phyloP scores from a whole-genome alignment of 1,140 invertebrate genomes.

The Parapsyche elsis region DNA sequence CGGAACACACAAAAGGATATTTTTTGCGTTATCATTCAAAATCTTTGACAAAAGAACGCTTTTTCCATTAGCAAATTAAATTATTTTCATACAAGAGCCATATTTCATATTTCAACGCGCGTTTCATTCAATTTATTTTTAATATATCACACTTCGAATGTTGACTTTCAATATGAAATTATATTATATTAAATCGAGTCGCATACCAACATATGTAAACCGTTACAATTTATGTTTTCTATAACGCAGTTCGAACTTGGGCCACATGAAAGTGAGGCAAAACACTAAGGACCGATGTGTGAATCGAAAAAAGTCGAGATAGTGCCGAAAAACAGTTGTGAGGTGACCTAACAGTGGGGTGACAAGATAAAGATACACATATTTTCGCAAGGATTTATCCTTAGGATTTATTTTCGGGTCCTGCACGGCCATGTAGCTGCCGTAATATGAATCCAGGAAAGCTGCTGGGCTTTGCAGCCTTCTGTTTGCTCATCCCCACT shows the following conservation, averaged over 20 bases:
- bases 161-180: no score
- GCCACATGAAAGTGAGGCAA: neutral
- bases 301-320: neutral
- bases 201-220: no score
- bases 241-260: neutral
- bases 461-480: conserved; percentile 44
- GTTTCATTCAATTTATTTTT: neutral
- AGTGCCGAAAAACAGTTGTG: conserved; percentile 27
- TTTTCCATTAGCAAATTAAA: conserved; percentile 31
- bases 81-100: conserved; percentile 12
- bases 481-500: conserved; percentile 37
- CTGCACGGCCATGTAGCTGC: conserved; percentile 40
- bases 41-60: conserved; percentile 10
- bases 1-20: neutral
- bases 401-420: conserved; percentile 36
- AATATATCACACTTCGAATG: no score
- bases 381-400: conserved; percentile 21
- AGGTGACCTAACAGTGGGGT: conserved; percentile 29
- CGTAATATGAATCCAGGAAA: conserved; percentile 46
- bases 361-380: conserved; percentile 16
- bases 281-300: conserved; percentile 2
- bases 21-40: neutral
- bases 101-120: neutral
- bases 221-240: neutral
- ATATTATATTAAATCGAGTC: no score